These are phyloP conservation scores for Ceryle rudis DNA, from an alignment of 2,797 vertebrate species.

Conservation along the genomic window DNA sequence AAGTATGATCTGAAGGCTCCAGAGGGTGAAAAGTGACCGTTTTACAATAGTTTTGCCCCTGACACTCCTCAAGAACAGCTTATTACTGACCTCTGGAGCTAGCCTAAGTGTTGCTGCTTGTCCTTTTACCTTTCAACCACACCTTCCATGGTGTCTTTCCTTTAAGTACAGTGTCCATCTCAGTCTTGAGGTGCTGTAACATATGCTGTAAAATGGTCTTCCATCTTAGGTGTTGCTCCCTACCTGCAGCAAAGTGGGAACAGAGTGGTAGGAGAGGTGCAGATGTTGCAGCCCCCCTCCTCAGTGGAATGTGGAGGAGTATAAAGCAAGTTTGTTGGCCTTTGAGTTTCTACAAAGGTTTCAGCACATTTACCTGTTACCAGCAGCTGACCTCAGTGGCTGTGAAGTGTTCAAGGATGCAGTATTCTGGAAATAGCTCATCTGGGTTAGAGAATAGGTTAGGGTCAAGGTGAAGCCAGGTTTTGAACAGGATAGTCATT, in stretches of 20 bases:
- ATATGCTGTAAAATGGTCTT: background rate
- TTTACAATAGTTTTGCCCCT: background rate
- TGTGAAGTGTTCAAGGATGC: background rate
- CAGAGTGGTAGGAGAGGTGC: background rate
- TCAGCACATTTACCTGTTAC: background rate
- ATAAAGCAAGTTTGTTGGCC: background rate
- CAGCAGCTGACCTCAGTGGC: background rate
- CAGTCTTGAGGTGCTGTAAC: background rate
- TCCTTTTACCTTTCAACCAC: background rate
- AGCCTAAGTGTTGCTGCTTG: background rate
- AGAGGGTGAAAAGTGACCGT: background rate
- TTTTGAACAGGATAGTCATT: background rate
- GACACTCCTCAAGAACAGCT: background rate
- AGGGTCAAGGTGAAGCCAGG: background rate
- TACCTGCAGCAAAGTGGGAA: background rate
- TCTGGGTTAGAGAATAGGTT: background rate
- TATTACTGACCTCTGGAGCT: background rate
- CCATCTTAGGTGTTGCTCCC: rapidly evolving
- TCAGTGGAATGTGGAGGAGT: background rate
- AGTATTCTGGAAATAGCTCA: background rate
- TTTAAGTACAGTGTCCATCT: background rate
- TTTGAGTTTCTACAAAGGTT: background rate
- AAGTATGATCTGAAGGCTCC: background rate
- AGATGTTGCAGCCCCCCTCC: background rate
- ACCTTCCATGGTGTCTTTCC: background rate